Conservation (phyloP, 2,113 vertebrate genomes). For the Macquaria australasica region DNA sequence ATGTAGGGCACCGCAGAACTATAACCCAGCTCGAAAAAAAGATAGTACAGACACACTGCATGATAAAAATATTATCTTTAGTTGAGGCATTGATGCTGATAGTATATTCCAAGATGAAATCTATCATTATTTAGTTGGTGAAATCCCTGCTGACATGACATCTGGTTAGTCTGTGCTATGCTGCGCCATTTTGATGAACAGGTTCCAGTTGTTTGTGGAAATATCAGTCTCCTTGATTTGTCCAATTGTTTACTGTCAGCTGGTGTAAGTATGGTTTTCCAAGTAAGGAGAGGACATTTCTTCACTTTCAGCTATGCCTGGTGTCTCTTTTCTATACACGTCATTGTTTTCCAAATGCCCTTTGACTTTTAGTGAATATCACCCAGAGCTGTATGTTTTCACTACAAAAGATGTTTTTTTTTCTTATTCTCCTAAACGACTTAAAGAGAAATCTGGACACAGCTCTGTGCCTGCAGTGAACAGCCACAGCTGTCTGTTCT, state of each 20-base stretch:
- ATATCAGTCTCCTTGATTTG: too few species aligned
- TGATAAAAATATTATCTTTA: neutral
- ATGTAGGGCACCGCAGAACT: slow-evolving; percentile 23
- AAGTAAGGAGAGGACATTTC: neutral
- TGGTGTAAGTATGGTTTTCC: neutral
- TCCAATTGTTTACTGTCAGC: neutral
- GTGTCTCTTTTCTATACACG: neutral
- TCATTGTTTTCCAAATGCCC: neutral
- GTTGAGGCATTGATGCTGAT: neutral
- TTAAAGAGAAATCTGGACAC: neutral
- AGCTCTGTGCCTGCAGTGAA: neutral
- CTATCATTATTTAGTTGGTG: neutral
- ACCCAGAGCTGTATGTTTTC: neutral
- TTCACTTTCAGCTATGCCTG: neutral
- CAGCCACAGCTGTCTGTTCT: neutral
- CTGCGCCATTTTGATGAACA: neutral
- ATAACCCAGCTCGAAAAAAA: neutral
- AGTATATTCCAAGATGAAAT: neutral
- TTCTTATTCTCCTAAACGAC: neutral
- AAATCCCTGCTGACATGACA: neutral
- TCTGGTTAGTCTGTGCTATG: neutral
- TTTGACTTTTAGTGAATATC: neutral
- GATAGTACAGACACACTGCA: neutral
- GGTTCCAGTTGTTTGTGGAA: neutral
- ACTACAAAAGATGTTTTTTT: neutral